These are phyloP conservation scores for Ochotona curzoniae DNA, from an alignment of 2,113 vertebrate species.

Conservation along the genomic window DNA sequence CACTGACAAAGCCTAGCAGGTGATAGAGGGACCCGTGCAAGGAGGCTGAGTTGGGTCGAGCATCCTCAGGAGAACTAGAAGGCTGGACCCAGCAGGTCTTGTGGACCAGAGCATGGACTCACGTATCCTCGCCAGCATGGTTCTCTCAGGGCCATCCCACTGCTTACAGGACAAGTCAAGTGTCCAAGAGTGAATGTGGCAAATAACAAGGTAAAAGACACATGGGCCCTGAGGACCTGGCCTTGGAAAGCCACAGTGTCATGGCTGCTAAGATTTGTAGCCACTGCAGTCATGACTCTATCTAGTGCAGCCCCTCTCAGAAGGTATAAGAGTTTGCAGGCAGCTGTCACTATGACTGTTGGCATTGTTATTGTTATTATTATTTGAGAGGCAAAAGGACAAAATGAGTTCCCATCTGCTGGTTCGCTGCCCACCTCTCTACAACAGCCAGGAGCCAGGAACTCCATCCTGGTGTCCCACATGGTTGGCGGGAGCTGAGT, in stretches of 20 bases:
- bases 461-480: no score
- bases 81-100: not conserved
- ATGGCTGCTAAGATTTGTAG: not conserved
- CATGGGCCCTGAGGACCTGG: not conserved
- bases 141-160: not conserved
- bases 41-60: not conserved
- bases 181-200: not conserved
- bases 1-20: not conserved
- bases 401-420: no score
- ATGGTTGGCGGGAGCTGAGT: no score
- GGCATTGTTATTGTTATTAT: no score
- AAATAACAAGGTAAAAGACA: not conserved
- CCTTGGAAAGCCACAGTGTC: not conserved
- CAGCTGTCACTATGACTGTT: no score
- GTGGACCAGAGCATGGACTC: accelerated
- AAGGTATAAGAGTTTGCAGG: no score
- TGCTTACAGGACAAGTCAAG: not conserved
- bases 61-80: not conserved
- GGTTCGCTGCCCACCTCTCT: no score
- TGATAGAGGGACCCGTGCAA: not conserved
- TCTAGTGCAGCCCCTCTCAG: no score
- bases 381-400: no score
- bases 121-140: not conserved
- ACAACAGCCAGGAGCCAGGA: no score
- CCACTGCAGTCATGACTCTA: no score